These are phyloP conservation scores for Polydrusus cervinus DNA, from an alignment of 2,888 invertebrate species.

Conservation along the genomic window DNA sequence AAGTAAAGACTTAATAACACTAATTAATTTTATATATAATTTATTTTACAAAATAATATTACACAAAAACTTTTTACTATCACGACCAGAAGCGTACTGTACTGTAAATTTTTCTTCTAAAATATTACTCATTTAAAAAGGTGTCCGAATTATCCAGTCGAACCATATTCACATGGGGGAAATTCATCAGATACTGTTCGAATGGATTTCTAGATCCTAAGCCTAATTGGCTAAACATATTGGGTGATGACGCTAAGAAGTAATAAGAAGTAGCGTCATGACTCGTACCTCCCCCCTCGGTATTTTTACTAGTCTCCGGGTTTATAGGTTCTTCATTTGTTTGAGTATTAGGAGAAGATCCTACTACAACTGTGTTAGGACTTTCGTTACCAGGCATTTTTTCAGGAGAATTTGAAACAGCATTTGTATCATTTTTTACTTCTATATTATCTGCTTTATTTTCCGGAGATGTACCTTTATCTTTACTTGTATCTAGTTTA, in stretches of 20 bases:
- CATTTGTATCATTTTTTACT: not conserved
- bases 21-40: no score
- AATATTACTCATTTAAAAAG: not conserved
- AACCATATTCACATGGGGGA: slow-evolving; percentile 25
- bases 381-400: not conserved
- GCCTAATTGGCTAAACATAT: slow-evolving; percentile 14
- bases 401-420: not conserved
- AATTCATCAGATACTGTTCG: slow-evolving; percentile 24
- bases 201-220: slow-evolving; percentile 31
- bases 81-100: not conserved
- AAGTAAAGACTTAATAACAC: no score
- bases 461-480: not conserved
- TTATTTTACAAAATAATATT: not conserved
- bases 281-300: not conserved
- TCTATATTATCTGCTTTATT: not conserved
- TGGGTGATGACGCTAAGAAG: slow-evolving; percentile 18
- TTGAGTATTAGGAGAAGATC: not conserved
- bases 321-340: not conserved
- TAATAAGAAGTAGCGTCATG: slow-evolving; percentile 14
- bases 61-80: not conserved
- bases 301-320: not conserved
- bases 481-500: not conserved
- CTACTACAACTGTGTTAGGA: not conserved
- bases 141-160: not conserved
- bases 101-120: not conserved